Conservation (phyloP, 2,113 vertebrate genomes). For the Hippotragus niger region DNA sequence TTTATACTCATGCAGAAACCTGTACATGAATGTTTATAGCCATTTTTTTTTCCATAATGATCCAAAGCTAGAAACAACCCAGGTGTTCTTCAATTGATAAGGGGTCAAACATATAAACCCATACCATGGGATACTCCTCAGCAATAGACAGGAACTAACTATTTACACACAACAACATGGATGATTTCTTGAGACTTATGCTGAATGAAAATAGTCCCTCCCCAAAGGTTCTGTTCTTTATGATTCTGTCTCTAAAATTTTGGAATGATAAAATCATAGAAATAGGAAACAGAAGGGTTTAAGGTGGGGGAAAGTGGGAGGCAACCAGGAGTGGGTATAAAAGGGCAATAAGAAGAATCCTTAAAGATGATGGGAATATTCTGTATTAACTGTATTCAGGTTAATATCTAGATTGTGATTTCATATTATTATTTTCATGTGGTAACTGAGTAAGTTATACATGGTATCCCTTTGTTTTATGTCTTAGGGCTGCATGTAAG, state of each 20-base stretch:
- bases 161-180: background rate
- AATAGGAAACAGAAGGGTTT: background rate
- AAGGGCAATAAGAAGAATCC: background rate
- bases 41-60: background rate
- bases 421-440: background rate
- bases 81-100: background rate
- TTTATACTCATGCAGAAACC: background rate
- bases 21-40: background rate
- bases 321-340: background rate
- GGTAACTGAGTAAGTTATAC: background rate
- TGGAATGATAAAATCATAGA: background rate
- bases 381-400: background rate
- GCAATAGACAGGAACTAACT: background rate
- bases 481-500: background rate
- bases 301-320: fast-evolving
- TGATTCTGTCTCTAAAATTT: background rate
- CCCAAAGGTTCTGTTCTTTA: background rate
- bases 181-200: background rate
- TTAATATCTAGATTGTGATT: background rate
- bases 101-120: background rate
- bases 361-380: background rate
- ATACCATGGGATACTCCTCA: background rate
- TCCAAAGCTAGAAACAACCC: background rate
- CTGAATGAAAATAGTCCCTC: background rate
- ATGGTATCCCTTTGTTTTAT: background rate